These are phyloP conservation scores for Crotalus tigris DNA, from an alignment of 2,113 vertebrate genomes.

Conservation along the genomic window DNA sequence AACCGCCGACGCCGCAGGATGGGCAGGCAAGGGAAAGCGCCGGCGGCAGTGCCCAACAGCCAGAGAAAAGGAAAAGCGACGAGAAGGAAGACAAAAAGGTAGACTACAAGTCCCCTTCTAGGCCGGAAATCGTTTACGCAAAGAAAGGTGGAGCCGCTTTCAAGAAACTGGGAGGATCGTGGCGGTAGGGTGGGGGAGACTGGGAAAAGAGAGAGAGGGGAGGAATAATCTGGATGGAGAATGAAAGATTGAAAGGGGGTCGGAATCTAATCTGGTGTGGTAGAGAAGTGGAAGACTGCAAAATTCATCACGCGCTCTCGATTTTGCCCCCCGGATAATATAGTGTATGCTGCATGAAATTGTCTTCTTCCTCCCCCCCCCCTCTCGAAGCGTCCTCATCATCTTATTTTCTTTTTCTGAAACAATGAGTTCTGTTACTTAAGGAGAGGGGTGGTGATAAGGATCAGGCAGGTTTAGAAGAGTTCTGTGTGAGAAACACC, in stretches of 20 bases:
- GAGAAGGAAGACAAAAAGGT: conserved; percentile 80
- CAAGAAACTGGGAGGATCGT: neutral
- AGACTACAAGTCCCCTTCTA: conserved; percentile 50
- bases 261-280: conserved; percentile 12
- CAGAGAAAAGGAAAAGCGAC: conserved; percentile 25
- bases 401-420: neutral
- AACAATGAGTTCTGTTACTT: neutral
- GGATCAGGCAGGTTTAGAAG: conserved; percentile 7
- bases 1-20: conserved; percentile 73
- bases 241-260: neutral
- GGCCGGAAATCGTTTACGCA: neutral
- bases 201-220: too few species aligned
- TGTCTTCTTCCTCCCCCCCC: too few species aligned
- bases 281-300: conserved; percentile 31
- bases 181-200: neutral
- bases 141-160: neutral
- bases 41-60: conserved; percentile 53
- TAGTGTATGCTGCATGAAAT: neutral
- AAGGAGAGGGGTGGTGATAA: neutral
- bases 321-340: neutral
- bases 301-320: neutral
- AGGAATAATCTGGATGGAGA: neutral
- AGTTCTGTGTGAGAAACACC: neutral
- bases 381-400: neutral
- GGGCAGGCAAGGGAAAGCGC: conserved; percentile 66